Evolutionary conservation across 2,888 invertebrate genomes (phyloP).

Genomic region (Sepiola atlantica): DNA sequence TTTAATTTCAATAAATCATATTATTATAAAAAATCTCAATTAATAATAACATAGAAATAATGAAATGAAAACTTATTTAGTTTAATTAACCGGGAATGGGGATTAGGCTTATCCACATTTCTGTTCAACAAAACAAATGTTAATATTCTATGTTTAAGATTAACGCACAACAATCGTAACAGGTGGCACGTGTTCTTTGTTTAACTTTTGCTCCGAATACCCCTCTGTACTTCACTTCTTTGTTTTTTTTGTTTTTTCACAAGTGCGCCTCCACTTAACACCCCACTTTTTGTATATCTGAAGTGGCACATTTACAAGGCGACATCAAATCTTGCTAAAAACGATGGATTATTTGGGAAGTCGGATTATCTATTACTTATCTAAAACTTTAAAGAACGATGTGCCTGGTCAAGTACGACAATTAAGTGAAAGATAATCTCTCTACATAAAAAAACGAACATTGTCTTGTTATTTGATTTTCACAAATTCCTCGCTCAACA

Average conservation of each 20-base stretch:
- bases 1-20: too few species aligned
- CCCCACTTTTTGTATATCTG: neutral
- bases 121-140: too few species aligned
- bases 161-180: neutral
- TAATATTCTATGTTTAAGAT: neutral
- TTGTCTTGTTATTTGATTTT: too few species aligned
- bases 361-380: neutral
- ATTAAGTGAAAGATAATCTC: neutral
- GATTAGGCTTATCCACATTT: too few species aligned
- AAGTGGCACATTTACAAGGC: neutral
- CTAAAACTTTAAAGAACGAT: neutral
- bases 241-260: neutral
- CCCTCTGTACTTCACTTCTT: neutral
- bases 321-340: neutral
- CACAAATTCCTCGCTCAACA: too few species aligned
- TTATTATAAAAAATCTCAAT: too few species aligned
- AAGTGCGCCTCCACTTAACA: neutral
- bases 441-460: too few species aligned
- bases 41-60: too few species aligned
- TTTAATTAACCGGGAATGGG: too few species aligned
- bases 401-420: neutral
- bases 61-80: too few species aligned
- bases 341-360: neutral
- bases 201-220: neutral
- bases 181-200: neutral